These are phyloP conservation scores for Syrphus vitripennis DNA, from an alignment of 2,888 invertebrate genomes.

Conservation along the genomic window DNA sequence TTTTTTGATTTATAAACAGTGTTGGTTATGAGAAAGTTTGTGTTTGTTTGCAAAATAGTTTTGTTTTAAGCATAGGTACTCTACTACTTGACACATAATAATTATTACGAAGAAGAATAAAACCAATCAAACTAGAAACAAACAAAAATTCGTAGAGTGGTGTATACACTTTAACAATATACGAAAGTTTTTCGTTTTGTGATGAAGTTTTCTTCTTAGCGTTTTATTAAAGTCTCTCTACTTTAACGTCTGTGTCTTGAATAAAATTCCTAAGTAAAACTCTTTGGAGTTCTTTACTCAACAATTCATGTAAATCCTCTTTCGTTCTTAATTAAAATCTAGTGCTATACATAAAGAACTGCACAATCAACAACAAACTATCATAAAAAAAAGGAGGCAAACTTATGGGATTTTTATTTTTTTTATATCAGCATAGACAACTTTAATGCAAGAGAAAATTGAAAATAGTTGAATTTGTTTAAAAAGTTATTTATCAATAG, in stretches of 20 bases:
- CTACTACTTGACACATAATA: neutral
- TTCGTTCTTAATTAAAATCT: slow-evolving; percentile 17
- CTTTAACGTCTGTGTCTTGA: neutral
- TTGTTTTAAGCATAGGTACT: neutral
- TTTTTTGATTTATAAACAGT: neutral
- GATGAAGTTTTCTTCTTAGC: neutral
- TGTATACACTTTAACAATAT: neutral
- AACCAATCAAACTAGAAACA: neutral
- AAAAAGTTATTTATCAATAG: neutral
- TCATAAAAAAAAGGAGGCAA: neutral
- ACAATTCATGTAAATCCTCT: slow-evolving; percentile 29
- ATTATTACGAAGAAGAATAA: neutral
- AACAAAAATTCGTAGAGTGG: neutral
- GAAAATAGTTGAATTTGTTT: slow-evolving; percentile 6
- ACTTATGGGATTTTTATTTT: neutral
- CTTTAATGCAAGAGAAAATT: neutral
- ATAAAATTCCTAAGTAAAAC: neutral
- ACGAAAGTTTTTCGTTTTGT: neutral
- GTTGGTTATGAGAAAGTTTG: neutral
- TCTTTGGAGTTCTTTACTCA: neutral
- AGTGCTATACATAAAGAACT: neutral
- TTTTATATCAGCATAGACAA: neutral
- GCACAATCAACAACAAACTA: slow-evolving; percentile 8
- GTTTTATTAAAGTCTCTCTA: neutral
- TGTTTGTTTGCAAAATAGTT: neutral